These are phyloP conservation scores for Monopis laevigella DNA, from an alignment of 2,888 invertebrate genomes.

Conservation along the genomic window DNA sequence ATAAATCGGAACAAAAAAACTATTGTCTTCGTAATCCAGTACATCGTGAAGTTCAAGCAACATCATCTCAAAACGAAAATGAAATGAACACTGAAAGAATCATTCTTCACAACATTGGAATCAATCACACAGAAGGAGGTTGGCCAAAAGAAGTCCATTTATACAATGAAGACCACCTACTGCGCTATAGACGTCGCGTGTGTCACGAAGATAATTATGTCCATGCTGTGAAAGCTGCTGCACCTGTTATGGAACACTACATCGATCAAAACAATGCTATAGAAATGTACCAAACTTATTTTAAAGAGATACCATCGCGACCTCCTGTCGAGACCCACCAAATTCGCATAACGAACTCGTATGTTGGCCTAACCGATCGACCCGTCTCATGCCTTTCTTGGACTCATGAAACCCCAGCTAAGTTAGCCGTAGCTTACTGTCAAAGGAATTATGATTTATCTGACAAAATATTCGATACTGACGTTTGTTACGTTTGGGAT, in stretches of 20 bases:
- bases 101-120: slow-evolving; percentile 66
- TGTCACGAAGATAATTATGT: slow-evolving; percentile 83
- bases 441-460: slow-evolving; percentile 20
- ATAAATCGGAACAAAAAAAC: slow-evolving; percentile 39
- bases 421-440: slow-evolving; percentile 73
- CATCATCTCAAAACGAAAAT: slow-evolving; percentile 49
- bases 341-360: slow-evolving; percentile 72
- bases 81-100: slow-evolving; percentile 71
- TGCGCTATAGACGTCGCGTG: slow-evolving; percentile 78
- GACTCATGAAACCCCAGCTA: slow-evolving; percentile 73
- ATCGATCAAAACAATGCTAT: slow-evolving; percentile 82
- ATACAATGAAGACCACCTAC: slow-evolving; percentile 74
- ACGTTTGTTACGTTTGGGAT: slow-evolving; percentile 76
- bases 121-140: slow-evolving; percentile 83
- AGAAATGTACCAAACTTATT: slow-evolving; percentile 82
- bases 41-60: slow-evolving; percentile 52
- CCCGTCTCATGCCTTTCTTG: slow-evolving; percentile 72
- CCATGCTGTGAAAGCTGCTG: slow-evolving; percentile 66
- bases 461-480: slow-evolving; percentile 36
- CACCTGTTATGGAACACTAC: slow-evolving; percentile 69
- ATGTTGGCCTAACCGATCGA: slow-evolving; percentile 66
- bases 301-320: slow-evolving; percentile 58
- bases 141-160: slow-evolving; percentile 82
- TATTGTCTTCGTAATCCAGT: slow-evolving; percentile 63
- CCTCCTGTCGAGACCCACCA: slow-evolving; percentile 65